Evolutionary conservation across 2,888 invertebrate species (phyloP), one percentile per base, ranked within the genome.

Genomic region (Margaritifera margaritifera): DNA sequence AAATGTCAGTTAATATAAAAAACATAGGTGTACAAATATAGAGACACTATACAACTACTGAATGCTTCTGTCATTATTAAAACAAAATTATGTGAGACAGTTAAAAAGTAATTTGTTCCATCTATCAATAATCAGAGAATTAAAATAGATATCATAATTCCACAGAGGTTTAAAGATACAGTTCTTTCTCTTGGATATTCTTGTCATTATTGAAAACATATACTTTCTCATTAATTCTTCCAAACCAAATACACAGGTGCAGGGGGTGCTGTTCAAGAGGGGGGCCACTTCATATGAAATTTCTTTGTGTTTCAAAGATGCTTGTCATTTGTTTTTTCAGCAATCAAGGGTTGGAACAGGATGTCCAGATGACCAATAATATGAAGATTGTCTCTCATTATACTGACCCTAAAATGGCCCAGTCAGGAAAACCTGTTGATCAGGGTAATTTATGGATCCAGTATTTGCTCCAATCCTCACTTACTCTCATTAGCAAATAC

Each of bases 311-410:
- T 18, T 22, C 15, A 56, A 56, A 20, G 6, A 25, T 27, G 31
- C 31, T 31, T 31, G 31, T 31, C 31, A 31, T 31, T 31, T 31
- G 31, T 51, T 42, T 56, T 76, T 76, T 11, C 72, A 87, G 87
- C 69, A 85, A 86, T 65, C 83, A 84, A 50, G 71, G 81, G 18
- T 84, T 81, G 60, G 88, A 88, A 61, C 88, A 89, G 74, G 89
- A 89, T 69, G 85, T 89, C 11, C 88, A 88, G 79, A 73, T 89
- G 78, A 82, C 85, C 42, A 89, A 89, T 79, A 87, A 89, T 76
- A 84, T 84, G 77, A 79, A 82, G 68, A 81, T 84, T 64, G 81
- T 84, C 64, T 80, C 84, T 60, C 81, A 84, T 68, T 85, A 84
- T 68, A 77, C 75, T 63, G 81, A 85, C 66, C 85, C 84, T 4